Evolutionary conservation across 2,797 vertebrate species (phyloP), one percentile per base, ranked within the genome.

Genomic region (Lithobates sylvaticus): DNA sequence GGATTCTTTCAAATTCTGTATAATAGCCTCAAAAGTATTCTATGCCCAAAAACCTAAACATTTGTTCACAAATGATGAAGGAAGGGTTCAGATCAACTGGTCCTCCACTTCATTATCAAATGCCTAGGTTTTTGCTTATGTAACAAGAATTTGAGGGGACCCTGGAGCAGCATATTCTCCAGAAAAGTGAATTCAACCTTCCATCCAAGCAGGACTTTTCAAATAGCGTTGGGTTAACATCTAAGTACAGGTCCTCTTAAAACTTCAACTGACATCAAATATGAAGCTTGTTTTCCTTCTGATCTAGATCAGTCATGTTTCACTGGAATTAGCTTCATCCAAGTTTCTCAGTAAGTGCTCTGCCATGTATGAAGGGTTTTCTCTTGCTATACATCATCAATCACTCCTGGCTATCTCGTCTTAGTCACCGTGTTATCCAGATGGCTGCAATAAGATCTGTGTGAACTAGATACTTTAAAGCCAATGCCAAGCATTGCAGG

Each of bases 381-480:
- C 18, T 67, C 44, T 78, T 16, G 23, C 65, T 58, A 71, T 39
- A n/a, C 67, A 23, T 70, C 74, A 84, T 77, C 50, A 84, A 54
- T 78, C 76, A 78, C 74, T 84, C 47, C 39, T 27, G 15, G 42
- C 58, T 80, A 75, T 54, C 61, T 69, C 8, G 32, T 81, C 84
- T 36, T n/a, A 76, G 79, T 74, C 42, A 65, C 50, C 2, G n/a
- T 39, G 21, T 58, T 80, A 78, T 68, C 84, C 84, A 85, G 70
- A 80, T 80, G 77, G 42, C 12, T 54, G 26, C 50, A 26, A 10
- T 16, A 79, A 13, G 27, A 13, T 26, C 29, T 73, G 13, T 64
- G 54, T 39, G 36, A 39, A 39, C 27, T 27, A 44, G 47, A 39
- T 75, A 75, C 10, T 39, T 27, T n/a, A 26, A 50, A 44, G 13